These are phyloP conservation scores for Capra hircus DNA, from an alignment of 2,113 vertebrate species.

Conservation along the genomic window DNA sequence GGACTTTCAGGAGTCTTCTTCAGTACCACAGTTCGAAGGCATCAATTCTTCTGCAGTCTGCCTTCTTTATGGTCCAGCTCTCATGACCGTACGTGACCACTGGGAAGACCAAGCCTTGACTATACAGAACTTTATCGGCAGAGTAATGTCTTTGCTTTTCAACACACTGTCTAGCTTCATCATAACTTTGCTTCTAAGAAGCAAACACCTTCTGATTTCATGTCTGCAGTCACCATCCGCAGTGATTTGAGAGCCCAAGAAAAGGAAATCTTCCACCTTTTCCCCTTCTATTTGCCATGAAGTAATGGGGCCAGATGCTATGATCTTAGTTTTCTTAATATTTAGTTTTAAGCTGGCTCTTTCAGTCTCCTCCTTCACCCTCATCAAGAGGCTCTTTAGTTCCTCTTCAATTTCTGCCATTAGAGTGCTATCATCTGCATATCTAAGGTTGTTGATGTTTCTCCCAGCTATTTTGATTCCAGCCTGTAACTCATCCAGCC, in stretches of 20 bases:
- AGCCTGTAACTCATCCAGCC: neutral
- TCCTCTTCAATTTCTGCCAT: neutral
- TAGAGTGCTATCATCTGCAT: neutral
- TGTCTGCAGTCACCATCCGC: neutral
- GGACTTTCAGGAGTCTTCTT: neutral
- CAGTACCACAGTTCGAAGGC: neutral
- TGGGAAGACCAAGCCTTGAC: neutral
- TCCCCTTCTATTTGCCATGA: neutral
- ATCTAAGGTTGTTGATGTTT: neutral
- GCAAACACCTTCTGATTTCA: neutral
- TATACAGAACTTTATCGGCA: fast-evolving
- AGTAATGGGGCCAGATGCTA: neutral
- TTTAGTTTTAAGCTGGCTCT: neutral
- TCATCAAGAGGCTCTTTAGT: neutral
- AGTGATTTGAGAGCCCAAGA: neutral
- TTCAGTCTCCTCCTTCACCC: neutral
- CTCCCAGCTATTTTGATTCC: neutral
- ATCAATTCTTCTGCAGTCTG: neutral
- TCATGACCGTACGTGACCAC: fast-evolving
- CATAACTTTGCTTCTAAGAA: neutral
- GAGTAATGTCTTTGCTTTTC: neutral
- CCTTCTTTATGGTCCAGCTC: neutral
- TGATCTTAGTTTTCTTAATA: neutral
- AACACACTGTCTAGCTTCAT: neutral
- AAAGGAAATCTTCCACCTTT: neutral